Evolutionary conservation across 2,797 vertebrate species (phyloP), one percentile per base, ranked within the genome.

Genomic region (Xyrichtys novacula): DNA sequence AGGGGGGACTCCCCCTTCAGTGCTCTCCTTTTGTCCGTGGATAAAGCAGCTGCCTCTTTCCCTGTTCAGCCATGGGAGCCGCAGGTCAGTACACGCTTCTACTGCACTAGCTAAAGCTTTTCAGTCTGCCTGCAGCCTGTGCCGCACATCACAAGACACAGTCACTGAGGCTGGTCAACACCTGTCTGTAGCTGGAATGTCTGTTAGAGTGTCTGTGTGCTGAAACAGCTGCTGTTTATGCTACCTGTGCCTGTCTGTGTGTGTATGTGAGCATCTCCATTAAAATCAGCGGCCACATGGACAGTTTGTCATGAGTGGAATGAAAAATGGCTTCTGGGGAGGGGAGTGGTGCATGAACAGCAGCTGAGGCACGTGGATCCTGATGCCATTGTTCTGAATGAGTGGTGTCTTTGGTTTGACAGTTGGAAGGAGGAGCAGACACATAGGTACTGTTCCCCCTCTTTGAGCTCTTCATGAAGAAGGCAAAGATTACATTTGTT

Each of bases 61-160:
- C 85, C 88, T 91, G 88, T 89, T 88, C 92, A 94, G 90, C 91
- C 92, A 95, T 95, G 94, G 93, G 93, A 92, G 83, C 84, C 88
- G 83, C 94, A 95, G 94, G 94, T 95, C 92, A 93, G 94, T 95
- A 92, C 77, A 73, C 26, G 64, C 74, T 86, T 87, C 89, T 86
- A 62, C 78, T 73, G 84, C 83, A 69, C 71, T 81, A 64, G 78
- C 73, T 87, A 76, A 78, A 70, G 86, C 83, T 89, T 86, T 83
- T 67, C 42, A 59, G 59, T 81, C 64, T 72, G 75, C 23, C 34
- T 84, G 74, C 56, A 38, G 70, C 50, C 47, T 56, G 65, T 52
- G 78, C 69, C 23, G 84, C 65, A 52, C 76, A 71, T 80, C 76
- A 70, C 69, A 34, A 25, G 48, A 64, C 56, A 43, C 56, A 14